phyloP scores from a whole-genome alignment of 2,113 vertebrate species.

The Mesembrinibis cayennensis region DNA sequence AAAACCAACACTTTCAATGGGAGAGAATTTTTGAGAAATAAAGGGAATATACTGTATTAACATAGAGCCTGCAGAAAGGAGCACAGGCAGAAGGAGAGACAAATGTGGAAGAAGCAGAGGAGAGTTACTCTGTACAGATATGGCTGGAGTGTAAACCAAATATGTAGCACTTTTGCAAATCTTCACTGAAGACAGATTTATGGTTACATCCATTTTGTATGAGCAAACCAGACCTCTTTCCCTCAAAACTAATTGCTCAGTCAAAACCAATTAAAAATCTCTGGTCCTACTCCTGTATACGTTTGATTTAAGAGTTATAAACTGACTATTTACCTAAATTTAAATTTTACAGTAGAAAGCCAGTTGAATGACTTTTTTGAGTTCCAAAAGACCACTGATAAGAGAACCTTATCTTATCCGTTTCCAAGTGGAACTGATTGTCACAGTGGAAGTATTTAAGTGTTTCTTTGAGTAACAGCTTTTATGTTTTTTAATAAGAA shows the following conservation, averaged over 20 bases:
- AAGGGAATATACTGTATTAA: neutral
- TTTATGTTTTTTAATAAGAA: neutral
- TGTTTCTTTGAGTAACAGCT: neutral
- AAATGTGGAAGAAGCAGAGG: neutral
- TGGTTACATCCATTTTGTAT: neutral
- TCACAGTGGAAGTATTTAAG: neutral
- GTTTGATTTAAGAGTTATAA: neutral
- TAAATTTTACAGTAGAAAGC: neutral
- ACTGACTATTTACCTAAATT: neutral
- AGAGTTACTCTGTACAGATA: neutral
- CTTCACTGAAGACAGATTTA: neutral
- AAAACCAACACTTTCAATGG: neutral
- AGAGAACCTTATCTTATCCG: neutral
- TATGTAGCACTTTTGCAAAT: neutral
- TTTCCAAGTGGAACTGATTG: neutral
- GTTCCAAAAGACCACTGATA: neutral
- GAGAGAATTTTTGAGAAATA: neutral
- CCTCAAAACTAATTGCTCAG: neutral
- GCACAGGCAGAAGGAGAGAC: neutral
- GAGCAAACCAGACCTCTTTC: neutral
- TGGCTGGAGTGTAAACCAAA: neutral
- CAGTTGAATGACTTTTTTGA: neutral
- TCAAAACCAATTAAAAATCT: neutral
- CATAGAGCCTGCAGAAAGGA: neutral
- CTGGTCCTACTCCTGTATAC: neutral